These are phyloP conservation scores for Automeris io DNA, from an alignment of 2,888 invertebrate genomes.

Conservation along the genomic window DNA sequence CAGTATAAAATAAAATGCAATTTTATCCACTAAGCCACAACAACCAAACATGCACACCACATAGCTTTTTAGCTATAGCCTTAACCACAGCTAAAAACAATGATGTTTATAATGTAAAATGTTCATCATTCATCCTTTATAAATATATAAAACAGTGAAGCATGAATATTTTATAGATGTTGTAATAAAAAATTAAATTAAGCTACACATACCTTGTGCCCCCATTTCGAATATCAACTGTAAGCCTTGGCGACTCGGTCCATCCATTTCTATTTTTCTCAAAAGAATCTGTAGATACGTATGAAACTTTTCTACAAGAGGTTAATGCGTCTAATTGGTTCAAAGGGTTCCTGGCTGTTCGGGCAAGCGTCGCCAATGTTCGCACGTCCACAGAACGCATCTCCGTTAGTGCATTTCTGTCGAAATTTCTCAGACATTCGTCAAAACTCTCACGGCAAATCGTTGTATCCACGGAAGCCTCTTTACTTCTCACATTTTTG, in stretches of 20 bases:
- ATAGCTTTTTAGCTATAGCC: too few relatives aligned
- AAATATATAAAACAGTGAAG: neutral
- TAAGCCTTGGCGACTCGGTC: conserved; percentile 33
- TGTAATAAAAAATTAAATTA: neutral
- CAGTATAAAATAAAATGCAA: too few relatives aligned
- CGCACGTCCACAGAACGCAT: conserved; percentile 51
- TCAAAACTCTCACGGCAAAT: conserved; percentile 59
- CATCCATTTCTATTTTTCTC: conserved; percentile 66
- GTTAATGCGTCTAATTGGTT: conserved; percentile 25
- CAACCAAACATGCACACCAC: too few relatives aligned
- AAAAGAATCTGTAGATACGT: conserved; percentile 54
- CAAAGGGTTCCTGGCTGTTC: conserved; percentile 24
- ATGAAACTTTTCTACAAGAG: conserved; percentile 49
- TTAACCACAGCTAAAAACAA: too few relatives aligned
- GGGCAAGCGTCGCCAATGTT: conserved; percentile 33
- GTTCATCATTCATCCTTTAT: too few relatives aligned
- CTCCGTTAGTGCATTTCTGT: conserved; percentile 58
- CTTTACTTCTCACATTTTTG: conserved; percentile 53
- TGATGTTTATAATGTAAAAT: too few relatives aligned
- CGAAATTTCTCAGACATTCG: conserved; percentile 57
- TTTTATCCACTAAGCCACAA: too few relatives aligned
- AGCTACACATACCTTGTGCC: conserved; percentile 26
- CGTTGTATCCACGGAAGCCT: conserved; percentile 45
- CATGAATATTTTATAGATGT: neutral
- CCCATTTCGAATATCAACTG: conserved; percentile 36